Evolutionary conservation across 2,888 invertebrate genomes (phyloP).

Genomic region (Pandemis corylana): DNA sequence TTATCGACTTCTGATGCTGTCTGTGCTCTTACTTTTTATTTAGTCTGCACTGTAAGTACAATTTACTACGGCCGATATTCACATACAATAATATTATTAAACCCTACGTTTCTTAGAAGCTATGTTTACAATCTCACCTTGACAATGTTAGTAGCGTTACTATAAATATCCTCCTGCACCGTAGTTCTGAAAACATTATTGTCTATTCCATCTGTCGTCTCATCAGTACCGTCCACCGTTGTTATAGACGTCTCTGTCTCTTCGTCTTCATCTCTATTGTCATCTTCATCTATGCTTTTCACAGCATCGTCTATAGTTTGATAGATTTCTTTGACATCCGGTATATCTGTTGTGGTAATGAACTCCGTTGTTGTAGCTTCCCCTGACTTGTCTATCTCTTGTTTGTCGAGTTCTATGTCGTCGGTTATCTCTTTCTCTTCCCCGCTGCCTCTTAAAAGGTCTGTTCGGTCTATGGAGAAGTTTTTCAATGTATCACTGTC

Average conservation of each 20-base stretch:
- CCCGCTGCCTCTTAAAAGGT: constrained; percentile 30
- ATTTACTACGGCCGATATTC: constrained; percentile 5
- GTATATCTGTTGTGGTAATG: constrained; percentile 40
- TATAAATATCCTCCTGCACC: constrained; percentile 50
- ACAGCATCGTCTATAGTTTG: constrained; percentile 16
- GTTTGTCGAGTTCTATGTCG: constrained; percentile 21
- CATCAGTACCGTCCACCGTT: constrained; percentile 42
- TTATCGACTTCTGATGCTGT: too few relatives aligned
- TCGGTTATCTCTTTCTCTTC: constrained; percentile 32
- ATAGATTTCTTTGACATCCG: constrained; percentile 13
- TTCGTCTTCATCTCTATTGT: not conserved
- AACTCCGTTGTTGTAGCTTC: constrained; percentile 33
- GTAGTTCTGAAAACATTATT: constrained; percentile 57
- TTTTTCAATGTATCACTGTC: constrained; percentile 37
- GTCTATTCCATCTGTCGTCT: constrained; percentile 51
- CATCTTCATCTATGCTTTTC: not conserved
- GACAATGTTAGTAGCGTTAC: constrained; percentile 45
- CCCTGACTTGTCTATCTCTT: constrained; percentile 24
- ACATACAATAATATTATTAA: constrained; percentile 31
- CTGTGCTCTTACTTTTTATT: too few relatives aligned
- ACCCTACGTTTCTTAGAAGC: constrained; percentile 19
- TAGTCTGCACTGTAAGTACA: not conserved
- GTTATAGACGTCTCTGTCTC: not conserved
- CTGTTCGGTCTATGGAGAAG: constrained; percentile 25
- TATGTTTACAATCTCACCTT: constrained; percentile 47